A percentile compares a stretch with the other conserved stretches of the same genome.
Conservation (phyloP, 1,140 invertebrate genomes). For the Delia radicum region DNA sequence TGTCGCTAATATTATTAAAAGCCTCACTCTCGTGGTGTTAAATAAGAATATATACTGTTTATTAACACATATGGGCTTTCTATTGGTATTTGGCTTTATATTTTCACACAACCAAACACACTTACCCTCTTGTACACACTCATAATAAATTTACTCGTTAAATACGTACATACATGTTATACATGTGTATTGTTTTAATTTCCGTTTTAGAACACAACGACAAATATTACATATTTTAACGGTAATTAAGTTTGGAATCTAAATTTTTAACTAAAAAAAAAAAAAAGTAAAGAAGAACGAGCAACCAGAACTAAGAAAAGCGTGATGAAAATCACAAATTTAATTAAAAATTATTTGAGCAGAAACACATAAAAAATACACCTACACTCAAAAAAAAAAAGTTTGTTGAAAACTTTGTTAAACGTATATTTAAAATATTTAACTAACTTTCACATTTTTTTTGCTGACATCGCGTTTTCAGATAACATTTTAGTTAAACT, state of each 20-base stretch:
- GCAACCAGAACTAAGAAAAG: too few relatives aligned
- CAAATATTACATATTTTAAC: background rate
- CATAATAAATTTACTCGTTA: too few relatives aligned
- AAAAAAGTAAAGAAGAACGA: background rate
- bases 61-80: background rate
- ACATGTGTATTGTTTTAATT: background rate
- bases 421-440: too few relatives aligned
- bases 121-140: background rate
- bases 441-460: too few relatives aligned
- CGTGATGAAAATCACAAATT: conserved; percentile 4
- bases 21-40: background rate
- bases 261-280: too few relatives aligned
- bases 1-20: background rate
- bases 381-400: too few relatives aligned
- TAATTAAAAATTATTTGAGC: background rate
- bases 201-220: background rate
- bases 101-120: too few relatives aligned
- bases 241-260: conserved; percentile 6
- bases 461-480: too few relatives aligned
- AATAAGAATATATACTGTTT: background rate
- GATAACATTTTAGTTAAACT: too few relatives aligned
- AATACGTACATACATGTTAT: background rate
- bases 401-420: too few relatives aligned
- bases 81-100: too few relatives aligned
- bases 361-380: too few relatives aligned